phyloP scores from a whole-genome alignment of 2,888 invertebrate genomes.

The Nineta flava region DNA sequence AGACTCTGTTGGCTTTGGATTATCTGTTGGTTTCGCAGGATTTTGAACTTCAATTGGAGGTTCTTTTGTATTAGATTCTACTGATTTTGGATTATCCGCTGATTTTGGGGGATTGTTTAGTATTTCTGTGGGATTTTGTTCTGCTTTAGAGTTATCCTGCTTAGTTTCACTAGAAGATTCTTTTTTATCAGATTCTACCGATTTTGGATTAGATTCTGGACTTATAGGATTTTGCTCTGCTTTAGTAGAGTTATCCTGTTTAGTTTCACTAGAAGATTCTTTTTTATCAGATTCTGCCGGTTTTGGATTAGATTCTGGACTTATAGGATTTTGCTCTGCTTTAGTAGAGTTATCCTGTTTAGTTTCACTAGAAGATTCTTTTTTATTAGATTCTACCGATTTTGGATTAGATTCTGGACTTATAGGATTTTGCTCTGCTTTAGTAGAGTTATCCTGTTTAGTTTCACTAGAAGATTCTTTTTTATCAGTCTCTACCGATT shows the following conservation, averaged over 20 bases:
- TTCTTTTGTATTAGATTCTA: conserved; percentile 19
- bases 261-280: no score
- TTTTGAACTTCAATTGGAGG: conserved; percentile 14
- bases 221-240: no score
- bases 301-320: no score
- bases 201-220: no score
- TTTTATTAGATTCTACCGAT: conserved; percentile 21
- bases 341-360: conserved; percentile 11
- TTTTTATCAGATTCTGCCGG: no score
- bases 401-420: conserved; percentile 5
- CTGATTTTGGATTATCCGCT: conserved; percentile 8
- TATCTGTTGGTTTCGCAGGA: conserved; percentile 8
- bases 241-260: no score
- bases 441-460: conserved; percentile 10
- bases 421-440: conserved; percentile 2
- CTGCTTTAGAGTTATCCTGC: no score
- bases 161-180: no score
- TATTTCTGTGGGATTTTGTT: no score
- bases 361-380: conserved; percentile 1
- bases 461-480: conserved; percentile 1
- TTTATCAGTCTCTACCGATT: conserved; percentile 21
- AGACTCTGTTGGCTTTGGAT: conserved; percentile 8
- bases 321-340: no score
- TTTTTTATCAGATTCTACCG: no score
- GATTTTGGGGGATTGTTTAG: conserved; percentile 2